Conservation (phyloP, 2,113 vertebrate species). For the Taxidea taxus region DNA sequence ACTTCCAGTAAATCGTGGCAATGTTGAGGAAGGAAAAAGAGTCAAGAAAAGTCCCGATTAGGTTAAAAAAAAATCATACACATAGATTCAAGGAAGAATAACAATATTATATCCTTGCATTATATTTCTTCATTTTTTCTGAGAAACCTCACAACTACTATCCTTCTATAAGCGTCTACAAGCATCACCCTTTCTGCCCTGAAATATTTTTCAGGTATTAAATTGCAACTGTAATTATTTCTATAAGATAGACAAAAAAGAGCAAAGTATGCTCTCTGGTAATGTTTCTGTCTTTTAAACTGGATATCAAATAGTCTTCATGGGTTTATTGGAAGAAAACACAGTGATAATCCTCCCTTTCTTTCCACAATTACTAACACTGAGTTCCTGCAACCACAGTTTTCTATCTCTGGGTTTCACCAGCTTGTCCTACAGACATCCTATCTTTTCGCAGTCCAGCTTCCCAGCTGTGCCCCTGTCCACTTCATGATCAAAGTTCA, state of each 20-base stretch:
- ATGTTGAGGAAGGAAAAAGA: constrained; percentile 68
- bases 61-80: background rate
- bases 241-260: constrained; percentile 14
- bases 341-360: background rate
- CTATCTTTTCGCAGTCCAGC: background rate
- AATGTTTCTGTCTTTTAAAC: background rate
- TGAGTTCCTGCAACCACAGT: background rate
- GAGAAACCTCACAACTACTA: background rate
- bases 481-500: background rate
- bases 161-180: background rate
- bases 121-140: background rate
- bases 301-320: background rate
- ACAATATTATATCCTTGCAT: constrained; percentile 24
- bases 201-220: constrained; percentile 11
- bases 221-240: constrained; percentile 14
- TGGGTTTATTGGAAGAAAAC: background rate
- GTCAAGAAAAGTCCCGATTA: constrained; percentile 60
- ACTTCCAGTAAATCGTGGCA: constrained; percentile 59
- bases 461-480: background rate
- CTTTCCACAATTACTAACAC: background rate
- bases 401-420: background rate
- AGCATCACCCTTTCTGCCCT: background rate
- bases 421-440: background rate
- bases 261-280: background rate
- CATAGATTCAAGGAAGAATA: constrained; percentile 33